These are phyloP conservation scores for Coracias cyanogaster DNA, from an alignment of 2,797 vertebrate genomes.

Conservation along the genomic window DNA sequence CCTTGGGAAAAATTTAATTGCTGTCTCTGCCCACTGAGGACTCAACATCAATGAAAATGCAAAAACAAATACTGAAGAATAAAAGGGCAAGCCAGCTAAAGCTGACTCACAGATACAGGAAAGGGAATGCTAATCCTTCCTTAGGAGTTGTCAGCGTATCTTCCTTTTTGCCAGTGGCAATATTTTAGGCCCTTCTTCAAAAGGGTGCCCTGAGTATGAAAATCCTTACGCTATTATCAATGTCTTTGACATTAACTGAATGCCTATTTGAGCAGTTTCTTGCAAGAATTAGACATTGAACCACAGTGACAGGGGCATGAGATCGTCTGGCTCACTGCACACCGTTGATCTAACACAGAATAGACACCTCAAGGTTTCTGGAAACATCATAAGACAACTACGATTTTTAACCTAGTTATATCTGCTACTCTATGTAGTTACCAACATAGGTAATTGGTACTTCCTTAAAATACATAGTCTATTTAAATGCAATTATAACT, in stretches of 20 bases:
- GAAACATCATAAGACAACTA: not conserved
- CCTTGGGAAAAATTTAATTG: not conserved
- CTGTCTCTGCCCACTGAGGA: not conserved
- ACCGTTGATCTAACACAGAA: not conserved
- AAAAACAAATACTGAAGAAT: constrained; percentile 9
- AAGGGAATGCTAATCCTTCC: not conserved
- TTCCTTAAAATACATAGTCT: not conserved
- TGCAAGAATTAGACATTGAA: not conserved
- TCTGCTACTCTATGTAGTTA: not conserved
- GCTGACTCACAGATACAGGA: not conserved
- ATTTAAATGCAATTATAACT: not conserved
- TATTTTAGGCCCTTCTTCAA: not conserved
- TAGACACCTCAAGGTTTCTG: not conserved
- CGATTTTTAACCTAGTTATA: not conserved
- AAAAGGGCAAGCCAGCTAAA: constrained; percentile 10
- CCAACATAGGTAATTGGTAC: not conserved
- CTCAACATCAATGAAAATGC: constrained; percentile 9
- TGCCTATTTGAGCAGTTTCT: not conserved
- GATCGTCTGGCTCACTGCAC: not conserved
- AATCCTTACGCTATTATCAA: not conserved
- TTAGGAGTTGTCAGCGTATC: not conserved
- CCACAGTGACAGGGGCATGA: not conserved
- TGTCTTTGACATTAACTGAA: not conserved
- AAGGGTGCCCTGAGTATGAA: not conserved
- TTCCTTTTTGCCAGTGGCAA: not conserved